A percentile compares a stretch with the other conserved stretches of the same genome.
These are phyloP conservation scores for Orthosia cruda DNA, from an alignment of 2,888 invertebrate species.

Conservation along the genomic window DNA sequence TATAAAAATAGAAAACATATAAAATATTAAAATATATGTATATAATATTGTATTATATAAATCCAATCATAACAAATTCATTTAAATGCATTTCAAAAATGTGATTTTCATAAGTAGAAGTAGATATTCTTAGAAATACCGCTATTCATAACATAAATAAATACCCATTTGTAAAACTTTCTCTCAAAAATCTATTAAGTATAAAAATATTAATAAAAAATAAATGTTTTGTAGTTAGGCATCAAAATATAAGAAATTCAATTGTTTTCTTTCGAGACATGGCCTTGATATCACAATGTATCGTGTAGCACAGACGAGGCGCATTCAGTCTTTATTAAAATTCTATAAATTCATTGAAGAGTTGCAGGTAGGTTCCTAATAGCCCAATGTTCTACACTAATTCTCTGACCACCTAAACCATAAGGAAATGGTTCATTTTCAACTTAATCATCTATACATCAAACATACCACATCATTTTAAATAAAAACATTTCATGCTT, in stretches of 20 bases:
- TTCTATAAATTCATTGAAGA: constrained; percentile 35
- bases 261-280: constrained; percentile 50
- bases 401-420: constrained; percentile 38
- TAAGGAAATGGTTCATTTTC: constrained; percentile 8
- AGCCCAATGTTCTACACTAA: constrained; percentile 45
- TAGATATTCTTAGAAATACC: background rate
- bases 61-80: constrained; percentile 44
- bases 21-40: constrained; percentile 25
- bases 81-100: constrained; percentile 39
- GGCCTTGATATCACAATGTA: constrained; percentile 60
- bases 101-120: constrained; percentile 8
- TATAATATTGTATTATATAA: constrained; percentile 29
- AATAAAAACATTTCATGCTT: constrained; percentile 13
- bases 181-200: constrained; percentile 5
- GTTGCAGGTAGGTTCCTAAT: constrained; percentile 24
- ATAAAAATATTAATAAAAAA: constrained; percentile 2
- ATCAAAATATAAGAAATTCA: constrained; percentile 14
- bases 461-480: background rate
- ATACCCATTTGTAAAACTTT: constrained; percentile 26
- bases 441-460: constrained; percentile 6
- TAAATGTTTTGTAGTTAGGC: background rate
- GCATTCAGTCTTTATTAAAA: constrained; percentile 63
- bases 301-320: constrained; percentile 23
- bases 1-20: constrained; percentile 55
- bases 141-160: constrained; percentile 32